Evolutionary conservation across 2,113 vertebrate genomes (phyloP).

Genomic region (Colius striatus): DNA sequence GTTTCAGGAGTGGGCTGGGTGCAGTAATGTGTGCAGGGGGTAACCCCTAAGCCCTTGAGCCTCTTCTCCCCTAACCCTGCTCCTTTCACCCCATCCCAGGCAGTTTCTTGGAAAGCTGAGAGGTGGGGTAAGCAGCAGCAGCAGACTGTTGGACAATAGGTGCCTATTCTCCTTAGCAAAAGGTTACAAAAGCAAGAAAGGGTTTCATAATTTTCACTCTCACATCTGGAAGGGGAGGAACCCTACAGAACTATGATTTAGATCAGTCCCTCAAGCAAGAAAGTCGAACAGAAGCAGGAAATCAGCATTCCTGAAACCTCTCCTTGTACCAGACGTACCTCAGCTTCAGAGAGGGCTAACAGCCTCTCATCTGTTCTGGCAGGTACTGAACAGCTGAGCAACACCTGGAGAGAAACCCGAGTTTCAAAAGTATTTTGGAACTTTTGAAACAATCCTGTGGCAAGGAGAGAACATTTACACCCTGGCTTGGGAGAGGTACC

Average conservation of each 20-base stretch:
- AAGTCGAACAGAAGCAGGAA: neutral
- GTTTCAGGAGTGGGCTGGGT: fast-evolving
- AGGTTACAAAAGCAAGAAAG: neutral
- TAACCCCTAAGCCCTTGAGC: neutral
- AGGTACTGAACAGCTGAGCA: neutral
- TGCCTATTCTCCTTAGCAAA: neutral
- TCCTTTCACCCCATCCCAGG: neutral
- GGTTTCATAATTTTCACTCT: neutral
- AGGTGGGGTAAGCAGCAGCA: neutral
- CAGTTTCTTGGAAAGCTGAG: fast-evolving
- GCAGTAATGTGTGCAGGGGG: fast-evolving
- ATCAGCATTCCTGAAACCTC: neutral
- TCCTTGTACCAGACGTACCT: neutral
- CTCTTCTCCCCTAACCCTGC: neutral
- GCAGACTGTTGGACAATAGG: fast-evolving
- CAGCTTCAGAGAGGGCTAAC: neutral
- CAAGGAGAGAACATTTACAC: neutral
- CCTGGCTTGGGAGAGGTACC: no score
- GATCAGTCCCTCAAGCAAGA: neutral
- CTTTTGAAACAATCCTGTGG: neutral
- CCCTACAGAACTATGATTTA: neutral
- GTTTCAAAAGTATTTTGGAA: neutral
- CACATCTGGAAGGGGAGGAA: neutral
- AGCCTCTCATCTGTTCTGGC: neutral
- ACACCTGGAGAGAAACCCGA: neutral